A percentile compares a stretch with the other conserved stretches of the same genome.
phyloP scores from a whole-genome alignment of 2,888 invertebrate species.

The Phortica magna region DNA sequence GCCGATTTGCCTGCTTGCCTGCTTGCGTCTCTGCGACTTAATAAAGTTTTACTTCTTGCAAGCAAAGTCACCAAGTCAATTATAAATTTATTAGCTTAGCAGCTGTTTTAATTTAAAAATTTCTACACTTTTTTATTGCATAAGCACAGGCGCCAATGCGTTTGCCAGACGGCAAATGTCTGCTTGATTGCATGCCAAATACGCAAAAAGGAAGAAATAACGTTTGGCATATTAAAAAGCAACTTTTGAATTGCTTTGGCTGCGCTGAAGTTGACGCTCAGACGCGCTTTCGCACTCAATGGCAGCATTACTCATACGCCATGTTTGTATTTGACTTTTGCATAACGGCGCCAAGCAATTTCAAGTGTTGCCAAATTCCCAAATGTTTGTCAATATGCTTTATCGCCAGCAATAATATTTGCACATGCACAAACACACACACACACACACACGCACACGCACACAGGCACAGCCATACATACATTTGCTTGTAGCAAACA shows the following conservation, averaged over 20 bases:
- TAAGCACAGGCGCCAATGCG: too few species aligned
- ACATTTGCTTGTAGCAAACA: background rate
- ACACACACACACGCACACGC: conserved; percentile 27
- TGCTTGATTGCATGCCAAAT: too few species aligned
- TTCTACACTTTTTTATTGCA: too few species aligned
- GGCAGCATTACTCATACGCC: conserved; percentile 5
- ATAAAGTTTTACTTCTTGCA: too few species aligned
- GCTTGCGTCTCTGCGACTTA: too few species aligned
- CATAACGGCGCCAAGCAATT: conserved; percentile 48
- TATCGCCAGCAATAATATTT: conserved; percentile 66
- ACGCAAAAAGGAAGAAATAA: too few species aligned
- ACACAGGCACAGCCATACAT: conserved; percentile 19
- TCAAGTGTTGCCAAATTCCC: conserved; percentile 56
- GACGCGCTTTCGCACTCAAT: background rate
- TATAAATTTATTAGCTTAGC: too few species aligned
- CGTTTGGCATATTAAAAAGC: background rate
- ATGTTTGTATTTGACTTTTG: background rate
- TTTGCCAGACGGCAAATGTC: too few species aligned
- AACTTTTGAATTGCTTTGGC: background rate
- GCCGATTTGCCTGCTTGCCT: background rate
- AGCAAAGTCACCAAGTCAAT: too few species aligned
- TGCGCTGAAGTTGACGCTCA: background rate
- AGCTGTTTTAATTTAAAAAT: too few species aligned
- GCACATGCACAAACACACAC: conserved; percentile 61
- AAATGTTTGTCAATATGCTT: conserved; percentile 71